phyloP scores from a whole-genome alignment of 2,888 invertebrate genomes.

The Watsonalla binaria region DNA sequence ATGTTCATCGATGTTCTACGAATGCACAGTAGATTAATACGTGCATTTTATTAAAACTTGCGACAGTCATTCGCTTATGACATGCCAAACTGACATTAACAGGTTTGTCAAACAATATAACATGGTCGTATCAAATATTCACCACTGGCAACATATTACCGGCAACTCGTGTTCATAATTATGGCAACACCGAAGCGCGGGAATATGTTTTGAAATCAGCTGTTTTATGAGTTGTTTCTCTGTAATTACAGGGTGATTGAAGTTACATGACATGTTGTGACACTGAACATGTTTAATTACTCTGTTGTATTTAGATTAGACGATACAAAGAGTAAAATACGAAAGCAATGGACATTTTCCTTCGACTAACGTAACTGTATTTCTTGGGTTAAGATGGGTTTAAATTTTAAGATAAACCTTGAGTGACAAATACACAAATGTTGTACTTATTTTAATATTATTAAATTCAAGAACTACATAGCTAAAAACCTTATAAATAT shows the following conservation, averaged over 20 bases:
- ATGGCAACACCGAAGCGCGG: conserved; percentile 50
- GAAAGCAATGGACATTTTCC: too few relatives aligned
- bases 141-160: conserved; percentile 52
- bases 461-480: too few relatives aligned
- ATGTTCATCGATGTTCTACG: not conserved
- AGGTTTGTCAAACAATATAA: conserved; percentile 70
- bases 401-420: too few relatives aligned
- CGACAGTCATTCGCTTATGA: conserved; percentile 55
- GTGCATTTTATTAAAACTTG: conserved; percentile 40
- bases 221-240: conserved; percentile 13
- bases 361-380: too few relatives aligned
- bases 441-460: too few relatives aligned
- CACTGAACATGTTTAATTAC: conserved; percentile 3
- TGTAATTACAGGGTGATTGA: conserved; percentile 7
- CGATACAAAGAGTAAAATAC: too few relatives aligned
- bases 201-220: conserved; percentile 19
- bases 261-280: not conserved
- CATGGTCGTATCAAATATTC: conserved; percentile 60
- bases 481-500: too few relatives aligned
- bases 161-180: conserved; percentile 49
- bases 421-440: too few relatives aligned
- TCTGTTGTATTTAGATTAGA: not conserved
- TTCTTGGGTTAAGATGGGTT: too few relatives aligned
- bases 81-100: conserved; percentile 76
- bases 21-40: not conserved